A percentile compares a stretch with the other conserved stretches of the same genome.
Evolutionary conservation across 2,113 vertebrate genomes (phyloP).

Genomic region (Rhinolophus ferrumequinum): DNA sequence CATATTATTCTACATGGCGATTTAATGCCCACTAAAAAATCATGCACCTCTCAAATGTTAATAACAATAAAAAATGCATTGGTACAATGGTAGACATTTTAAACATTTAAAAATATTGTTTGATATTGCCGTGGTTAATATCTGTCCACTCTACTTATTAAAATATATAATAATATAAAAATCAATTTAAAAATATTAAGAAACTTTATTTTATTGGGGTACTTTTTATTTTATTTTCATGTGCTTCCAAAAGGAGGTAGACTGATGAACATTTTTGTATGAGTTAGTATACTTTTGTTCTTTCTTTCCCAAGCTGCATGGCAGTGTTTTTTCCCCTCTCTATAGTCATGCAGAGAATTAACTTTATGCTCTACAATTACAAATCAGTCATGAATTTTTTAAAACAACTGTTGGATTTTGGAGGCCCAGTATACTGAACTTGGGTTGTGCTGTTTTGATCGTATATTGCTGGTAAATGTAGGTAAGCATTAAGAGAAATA

Average conservation of each 20-base stretch:
- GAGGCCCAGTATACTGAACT: background rate
- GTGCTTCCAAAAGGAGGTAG: background rate
- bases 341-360: background rate
- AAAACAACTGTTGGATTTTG: background rate
- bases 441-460: background rate
- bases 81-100: background rate
- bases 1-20: background rate
- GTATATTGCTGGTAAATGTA: background rate
- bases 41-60: background rate
- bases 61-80: background rate
- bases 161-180: background rate
- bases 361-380: background rate
- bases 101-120: slow-evolving; percentile 35
- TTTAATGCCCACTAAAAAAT: background rate
- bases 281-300: background rate
- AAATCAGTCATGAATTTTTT: background rate
- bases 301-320: background rate
- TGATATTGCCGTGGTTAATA: background rate
- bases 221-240: background rate
- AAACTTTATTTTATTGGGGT: background rate
- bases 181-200: background rate
- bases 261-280: background rate
- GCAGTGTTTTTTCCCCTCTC: background rate
- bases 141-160: background rate
- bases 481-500: background rate